phyloP scores from a whole-genome alignment of 2,797 vertebrate genomes.

The Neoniphon sammara region DNA sequence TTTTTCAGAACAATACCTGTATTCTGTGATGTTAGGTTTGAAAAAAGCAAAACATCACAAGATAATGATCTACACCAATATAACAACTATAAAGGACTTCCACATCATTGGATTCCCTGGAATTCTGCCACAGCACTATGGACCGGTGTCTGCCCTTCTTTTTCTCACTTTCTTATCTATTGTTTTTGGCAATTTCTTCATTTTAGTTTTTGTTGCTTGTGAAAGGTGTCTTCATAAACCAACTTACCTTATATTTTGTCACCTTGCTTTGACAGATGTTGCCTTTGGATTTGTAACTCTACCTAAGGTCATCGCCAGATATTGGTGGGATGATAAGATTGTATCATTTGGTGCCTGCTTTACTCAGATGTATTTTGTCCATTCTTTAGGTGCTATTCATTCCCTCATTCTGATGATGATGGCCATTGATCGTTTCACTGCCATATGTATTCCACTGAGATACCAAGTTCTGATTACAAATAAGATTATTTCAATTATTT shows the following conservation, averaged over 20 bases:
- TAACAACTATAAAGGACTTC: constrained; percentile 69
- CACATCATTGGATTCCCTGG: constrained; percentile 77
- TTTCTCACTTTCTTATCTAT: constrained; percentile 66
- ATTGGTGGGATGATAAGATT: constrained; percentile 70
- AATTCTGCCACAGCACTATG: constrained; percentile 63
- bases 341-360: constrained; percentile 72
- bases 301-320: constrained; percentile 73
- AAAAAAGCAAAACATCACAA: too few relatives aligned
- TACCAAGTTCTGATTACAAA: constrained; percentile 76
- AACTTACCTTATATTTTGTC: constrained; percentile 73
- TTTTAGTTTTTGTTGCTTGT: constrained; percentile 65
- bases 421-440: constrained; percentile 78
- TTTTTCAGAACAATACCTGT: neutral
- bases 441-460: constrained; percentile 72
- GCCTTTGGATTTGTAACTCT: constrained; percentile 72
- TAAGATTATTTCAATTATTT: constrained; percentile 39
- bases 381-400: constrained; percentile 69
- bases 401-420: constrained; percentile 74
- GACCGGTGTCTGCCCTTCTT: constrained; percentile 52
- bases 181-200: constrained; percentile 71
- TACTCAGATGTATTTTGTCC: constrained; percentile 77
- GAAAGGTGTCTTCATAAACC: constrained; percentile 75
- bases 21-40: too few relatives aligned
- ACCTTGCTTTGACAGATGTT: constrained; percentile 75
- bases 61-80: constrained; percentile 56